Evolutionary conservation across 2,888 invertebrate genomes (phyloP), one percentile per base, ranked within the genome.

Genomic region (Metalampra italica): DNA sequence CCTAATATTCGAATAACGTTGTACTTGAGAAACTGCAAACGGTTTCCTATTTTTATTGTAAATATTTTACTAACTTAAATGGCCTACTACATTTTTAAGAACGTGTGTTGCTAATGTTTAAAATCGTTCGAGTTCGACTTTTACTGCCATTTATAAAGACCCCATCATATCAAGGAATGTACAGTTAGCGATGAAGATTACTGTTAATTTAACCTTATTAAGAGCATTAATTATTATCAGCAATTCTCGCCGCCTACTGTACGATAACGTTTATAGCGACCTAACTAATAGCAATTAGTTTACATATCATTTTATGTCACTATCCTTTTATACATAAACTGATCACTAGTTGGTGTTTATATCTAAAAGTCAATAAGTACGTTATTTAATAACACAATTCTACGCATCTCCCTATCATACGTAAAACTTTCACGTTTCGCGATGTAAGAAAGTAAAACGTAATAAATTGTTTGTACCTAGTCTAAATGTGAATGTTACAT

Each of bases 11-110:
- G 73, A 82, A 71, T 81, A 82, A 78, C 69, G 70, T 75, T 75
- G 68, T 84, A 72, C 61, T 69, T 76, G 70, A 74, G 78, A 71
- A 83, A 80, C 79, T 84, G 81, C 82, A 77, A 81, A 80, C 78
- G 72, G 78, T 82, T 80, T 80, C 78, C 66, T 76, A 74, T 80
- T 79, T 78, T 83, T 83, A 84, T 70, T 88, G 88, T 88, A 88
- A 79, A 88, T 88, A 88, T 84, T 83, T 80, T 83, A 78, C 66
- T 81, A 78, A 81, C 66, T 81, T 81, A 76, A 77, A 85, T 79
- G 86, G 87, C 86, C 86, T 87, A 88, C 69, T 81, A 79, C 68
- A 70, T 36, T 9, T 74, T 73, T 78, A 75, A 76, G 78, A 72
- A 73, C 68, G 82, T 79, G 80, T 85, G 81, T 85, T 82, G 80